Evolutionary conservation across 2,797 vertebrate species (phyloP).

Genomic region (Hephaestus fuliginosus): DNA sequence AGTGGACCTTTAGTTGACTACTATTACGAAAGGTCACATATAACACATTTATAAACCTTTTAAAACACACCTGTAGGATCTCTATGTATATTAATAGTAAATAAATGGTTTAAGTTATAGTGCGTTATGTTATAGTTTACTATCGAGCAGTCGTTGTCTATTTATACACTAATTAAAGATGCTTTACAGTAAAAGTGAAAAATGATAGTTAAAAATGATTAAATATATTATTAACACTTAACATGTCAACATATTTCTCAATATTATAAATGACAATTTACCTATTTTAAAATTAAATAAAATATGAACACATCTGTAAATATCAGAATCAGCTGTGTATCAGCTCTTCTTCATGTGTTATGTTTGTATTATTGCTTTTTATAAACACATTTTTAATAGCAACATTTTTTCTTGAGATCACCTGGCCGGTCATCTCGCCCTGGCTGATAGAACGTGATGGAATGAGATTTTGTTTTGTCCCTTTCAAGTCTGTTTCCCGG

Average conservation of each 20-base stretch:
- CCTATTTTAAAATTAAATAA: too few species aligned
- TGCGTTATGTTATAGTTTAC: too few species aligned
- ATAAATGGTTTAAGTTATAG: background rate
- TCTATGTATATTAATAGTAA: too few species aligned
- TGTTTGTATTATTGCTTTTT: background rate
- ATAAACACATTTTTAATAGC: background rate
- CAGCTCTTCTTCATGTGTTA: background rate
- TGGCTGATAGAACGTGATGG: background rate
- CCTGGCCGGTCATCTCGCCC: background rate
- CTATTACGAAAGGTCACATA: background rate
- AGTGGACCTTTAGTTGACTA: too few species aligned
- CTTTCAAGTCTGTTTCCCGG: constrained; percentile 7
- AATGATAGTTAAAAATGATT: too few species aligned
- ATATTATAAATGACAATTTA: too few species aligned
- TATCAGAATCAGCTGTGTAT: background rate
- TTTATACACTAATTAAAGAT: too few species aligned
- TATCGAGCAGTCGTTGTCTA: background rate
- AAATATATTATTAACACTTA: too few species aligned
- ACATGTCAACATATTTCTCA: too few species aligned
- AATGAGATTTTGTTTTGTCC: constrained; percentile 24
- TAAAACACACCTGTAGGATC: background rate
- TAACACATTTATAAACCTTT: background rate
- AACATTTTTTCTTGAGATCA: background rate
- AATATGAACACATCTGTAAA: background rate
- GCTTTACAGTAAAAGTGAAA: too few species aligned